These are phyloP conservation scores for Mormoops blainvillei DNA, from an alignment of 2,113 vertebrate genomes.

Conservation along the genomic window DNA sequence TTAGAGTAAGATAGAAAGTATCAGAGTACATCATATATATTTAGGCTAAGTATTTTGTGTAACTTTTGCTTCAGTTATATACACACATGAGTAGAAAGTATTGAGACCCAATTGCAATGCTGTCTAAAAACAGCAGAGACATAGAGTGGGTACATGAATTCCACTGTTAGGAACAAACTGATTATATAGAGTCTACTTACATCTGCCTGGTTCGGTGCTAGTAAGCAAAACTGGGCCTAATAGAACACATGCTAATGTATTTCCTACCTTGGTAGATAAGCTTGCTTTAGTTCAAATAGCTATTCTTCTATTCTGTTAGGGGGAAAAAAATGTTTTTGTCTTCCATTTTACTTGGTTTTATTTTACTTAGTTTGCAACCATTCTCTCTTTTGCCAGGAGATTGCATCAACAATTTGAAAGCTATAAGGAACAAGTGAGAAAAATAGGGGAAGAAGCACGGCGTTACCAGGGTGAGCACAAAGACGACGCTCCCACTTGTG, in stretches of 20 bases:
- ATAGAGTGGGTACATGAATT: background rate
- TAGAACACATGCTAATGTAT: background rate
- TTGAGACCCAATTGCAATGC: background rate
- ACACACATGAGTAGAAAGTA: background rate
- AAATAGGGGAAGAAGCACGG: constrained; percentile 94
- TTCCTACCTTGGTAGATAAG: background rate
- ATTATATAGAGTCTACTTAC: background rate
- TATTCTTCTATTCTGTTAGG: background rate
- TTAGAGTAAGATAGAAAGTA: background rate
- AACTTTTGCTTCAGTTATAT: background rate
- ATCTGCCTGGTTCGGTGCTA: background rate
- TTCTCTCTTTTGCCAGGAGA: constrained; percentile 85
- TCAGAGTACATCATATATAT: background rate
- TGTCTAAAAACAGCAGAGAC: background rate
- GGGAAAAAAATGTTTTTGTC: background rate
- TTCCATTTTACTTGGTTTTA: constrained; percentile 53
- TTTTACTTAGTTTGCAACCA: constrained; percentile 35
- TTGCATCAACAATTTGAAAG: constrained; percentile 99
- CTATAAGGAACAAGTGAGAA: constrained; percentile 98
- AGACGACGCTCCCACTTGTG: constrained; percentile 96
- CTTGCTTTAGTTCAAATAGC: background rate
- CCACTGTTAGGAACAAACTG: too few relatives aligned
- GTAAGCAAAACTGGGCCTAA: background rate
- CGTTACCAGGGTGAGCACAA: constrained; percentile 95
- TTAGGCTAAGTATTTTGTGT: background rate